Base-by-base conservation (phyloP, 1,140 invertebrate species). In the Campoletis sonorensis region DNA sequence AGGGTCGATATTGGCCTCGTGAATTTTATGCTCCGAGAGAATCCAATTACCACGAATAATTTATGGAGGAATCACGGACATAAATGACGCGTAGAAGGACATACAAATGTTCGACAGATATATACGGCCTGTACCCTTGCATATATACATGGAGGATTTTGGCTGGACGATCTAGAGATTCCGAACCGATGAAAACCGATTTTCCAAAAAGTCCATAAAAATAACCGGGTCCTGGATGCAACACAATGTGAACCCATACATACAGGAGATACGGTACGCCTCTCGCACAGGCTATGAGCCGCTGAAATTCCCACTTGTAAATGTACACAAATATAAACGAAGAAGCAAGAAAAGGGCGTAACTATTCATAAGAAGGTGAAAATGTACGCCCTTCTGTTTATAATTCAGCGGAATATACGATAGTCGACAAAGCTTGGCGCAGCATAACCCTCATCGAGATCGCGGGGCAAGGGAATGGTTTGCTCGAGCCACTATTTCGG, bases 11-110 rank as follows among this genome's bases (percentile, higher is more conserved):
- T 85, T 82, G 84, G 72, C 81, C 77, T 70, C 51, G 83, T 73
- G 83, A 79, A 88, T 87, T 88, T 88, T 86, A 54, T 54, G 51
- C 51, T 18, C 51, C 68, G 40, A 77, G 76, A 68, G 83, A 85
- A 87, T 85, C 85, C 86, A 87, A 87, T 88, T 87, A 87, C 77
- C 73, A 80, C 79, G 87, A 87, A 88, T 88, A 85, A 88, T 87
- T 88, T 86, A 87, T 86, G 80, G 86, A 37, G 79, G 84, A 87
- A 87, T 87, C 86, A 81, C 82, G 85, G 82, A 86, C 86, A 81
- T 84, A 87, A 87, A 87, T 87, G 86, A 86, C 84, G 85, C 85
- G 75, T 76, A 73, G 49, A 75, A 79, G 18, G 77, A 54, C 21
- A 72, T 23, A 23, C 33, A n/a, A 54, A 54, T n/a, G 51, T 0